phyloP scores from a whole-genome alignment of 1,140 invertebrate species.

The Heliothis virescens region DNA sequence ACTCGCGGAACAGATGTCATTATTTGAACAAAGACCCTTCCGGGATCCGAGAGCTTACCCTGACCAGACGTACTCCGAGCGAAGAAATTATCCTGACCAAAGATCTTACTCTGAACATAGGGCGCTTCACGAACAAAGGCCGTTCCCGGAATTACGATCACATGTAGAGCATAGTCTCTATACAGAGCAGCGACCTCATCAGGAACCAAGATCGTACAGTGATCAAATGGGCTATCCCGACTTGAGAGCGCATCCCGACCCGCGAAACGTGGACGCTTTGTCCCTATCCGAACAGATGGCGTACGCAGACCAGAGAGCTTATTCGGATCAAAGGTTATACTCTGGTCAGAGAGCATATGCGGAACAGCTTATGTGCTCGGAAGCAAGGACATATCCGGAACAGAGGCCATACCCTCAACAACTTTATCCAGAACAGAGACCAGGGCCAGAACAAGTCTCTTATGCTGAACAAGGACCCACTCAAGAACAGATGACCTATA shows the following conservation, averaged over 20 bases:
- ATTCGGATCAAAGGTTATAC: not conserved
- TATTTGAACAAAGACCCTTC: conserved; percentile 16
- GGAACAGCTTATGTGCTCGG: not conserved
- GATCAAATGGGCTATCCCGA: not conserved
- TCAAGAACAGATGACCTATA: not conserved
- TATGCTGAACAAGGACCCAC: too few species aligned
- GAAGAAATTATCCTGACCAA: not conserved
- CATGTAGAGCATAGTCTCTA: not conserved
- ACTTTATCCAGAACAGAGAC: not conserved
- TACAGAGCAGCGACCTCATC: not conserved
- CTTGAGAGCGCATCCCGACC: conserved; percentile 1
- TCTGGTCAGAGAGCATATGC: not conserved
- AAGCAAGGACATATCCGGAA: not conserved
- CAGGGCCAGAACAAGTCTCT: too few species aligned
- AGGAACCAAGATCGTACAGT: not conserved
- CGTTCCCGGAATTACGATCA: not conserved
- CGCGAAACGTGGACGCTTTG: not conserved
- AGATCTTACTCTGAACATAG: conserved; percentile 11
- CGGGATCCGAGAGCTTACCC: conserved; percentile 1
- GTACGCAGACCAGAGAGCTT: conserved; percentile 21
- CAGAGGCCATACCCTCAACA: not conserved
- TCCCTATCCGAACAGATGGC: not conserved
- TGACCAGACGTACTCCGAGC: conserved; percentile 9
- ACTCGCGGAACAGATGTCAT: conserved; percentile 17
- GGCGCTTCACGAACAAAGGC: not conserved